Evolutionary conservation across 2,888 invertebrate genomes (phyloP).

Genomic region (Oeneis ivallda): DNA sequence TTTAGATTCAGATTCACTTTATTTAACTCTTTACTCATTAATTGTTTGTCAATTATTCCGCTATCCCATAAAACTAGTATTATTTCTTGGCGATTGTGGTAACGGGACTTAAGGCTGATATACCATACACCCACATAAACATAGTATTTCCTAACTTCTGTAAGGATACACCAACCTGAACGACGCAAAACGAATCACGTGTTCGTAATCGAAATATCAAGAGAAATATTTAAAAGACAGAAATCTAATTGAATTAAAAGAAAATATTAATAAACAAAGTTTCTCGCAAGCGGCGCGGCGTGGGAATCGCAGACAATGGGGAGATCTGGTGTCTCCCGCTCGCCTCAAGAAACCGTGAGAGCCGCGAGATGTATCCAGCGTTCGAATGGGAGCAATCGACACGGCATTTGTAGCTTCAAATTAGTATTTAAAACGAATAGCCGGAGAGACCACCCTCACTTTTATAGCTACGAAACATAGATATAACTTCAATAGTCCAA

Average conservation of each 20-base stretch:
- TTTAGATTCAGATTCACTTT: too few relatives aligned
- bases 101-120: too few relatives aligned
- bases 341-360: slow-evolving; percentile 64
- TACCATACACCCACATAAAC: too few relatives aligned
- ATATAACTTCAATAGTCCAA: too few relatives aligned
- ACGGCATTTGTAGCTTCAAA: slow-evolving; percentile 43
- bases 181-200: too few relatives aligned
- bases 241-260: slow-evolving; percentile 37
- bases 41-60: too few relatives aligned
- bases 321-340: slow-evolving; percentile 54
- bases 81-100: too few relatives aligned
- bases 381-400: slow-evolving; percentile 49
- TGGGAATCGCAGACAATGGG: slow-evolving; percentile 66
- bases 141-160: too few relatives aligned
- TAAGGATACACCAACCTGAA: too few relatives aligned
- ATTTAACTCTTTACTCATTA: too few relatives aligned
- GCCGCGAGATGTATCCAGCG: slow-evolving; percentile 48
- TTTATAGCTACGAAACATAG: background rate
- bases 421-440: slow-evolving; percentile 38
- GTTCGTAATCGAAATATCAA: background rate
- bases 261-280: slow-evolving; percentile 54
- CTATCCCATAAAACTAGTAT: too few relatives aligned
- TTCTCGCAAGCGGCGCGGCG: slow-evolving; percentile 53
- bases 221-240: slow-evolving; percentile 18
- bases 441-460: background rate